Evolutionary conservation across 1,140 invertebrate species (phyloP).

Genomic region (Drosophila pandora): DNA sequence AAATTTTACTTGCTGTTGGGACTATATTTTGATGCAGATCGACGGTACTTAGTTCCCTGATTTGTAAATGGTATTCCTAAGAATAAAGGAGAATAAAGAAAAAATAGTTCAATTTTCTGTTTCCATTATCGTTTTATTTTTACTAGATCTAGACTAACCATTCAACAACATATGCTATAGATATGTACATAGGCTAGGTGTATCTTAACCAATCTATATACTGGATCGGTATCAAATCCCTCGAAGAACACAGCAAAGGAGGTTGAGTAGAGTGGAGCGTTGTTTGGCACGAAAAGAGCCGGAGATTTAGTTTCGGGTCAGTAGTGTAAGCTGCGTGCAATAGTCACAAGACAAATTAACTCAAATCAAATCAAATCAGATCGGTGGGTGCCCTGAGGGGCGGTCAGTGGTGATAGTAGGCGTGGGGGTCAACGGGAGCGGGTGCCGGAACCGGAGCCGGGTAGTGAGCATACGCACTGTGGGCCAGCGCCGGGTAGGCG

Average conservation of each 20-base stretch:
- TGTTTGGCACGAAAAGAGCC: constrained; percentile 25
- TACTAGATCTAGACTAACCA: constrained; percentile 33
- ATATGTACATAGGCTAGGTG: constrained; percentile 44
- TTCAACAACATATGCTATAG: constrained; percentile 39
- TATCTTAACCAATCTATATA: constrained; percentile 47
- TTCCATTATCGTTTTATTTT: constrained; percentile 28
- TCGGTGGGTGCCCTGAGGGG: constrained; percentile 12
- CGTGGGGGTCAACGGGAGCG: constrained; percentile 58
- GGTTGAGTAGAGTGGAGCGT: constrained; percentile 18
- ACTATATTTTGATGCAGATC: no score
- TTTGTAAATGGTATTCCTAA: no score
- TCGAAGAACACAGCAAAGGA: constrained; percentile 63
- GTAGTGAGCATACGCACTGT: constrained; percentile 73
- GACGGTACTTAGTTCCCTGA: no score
- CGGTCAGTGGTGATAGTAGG: constrained; percentile 65
- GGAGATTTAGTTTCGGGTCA: constrained; percentile 26
- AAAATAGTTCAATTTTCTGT: neutral
- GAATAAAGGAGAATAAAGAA: no score
- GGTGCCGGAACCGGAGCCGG: constrained; percentile 47
- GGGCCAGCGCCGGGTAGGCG: constrained; percentile 74
- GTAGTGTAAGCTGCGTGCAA: constrained; percentile 38
- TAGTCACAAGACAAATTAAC: constrained; percentile 11
- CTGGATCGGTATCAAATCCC: constrained; percentile 54
- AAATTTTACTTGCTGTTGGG: no score
- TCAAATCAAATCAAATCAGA: constrained; percentile 32